Evolutionary conservation across 2,113 vertebrate species (phyloP).

Genomic region (Ahaetulla prasina): DNA sequence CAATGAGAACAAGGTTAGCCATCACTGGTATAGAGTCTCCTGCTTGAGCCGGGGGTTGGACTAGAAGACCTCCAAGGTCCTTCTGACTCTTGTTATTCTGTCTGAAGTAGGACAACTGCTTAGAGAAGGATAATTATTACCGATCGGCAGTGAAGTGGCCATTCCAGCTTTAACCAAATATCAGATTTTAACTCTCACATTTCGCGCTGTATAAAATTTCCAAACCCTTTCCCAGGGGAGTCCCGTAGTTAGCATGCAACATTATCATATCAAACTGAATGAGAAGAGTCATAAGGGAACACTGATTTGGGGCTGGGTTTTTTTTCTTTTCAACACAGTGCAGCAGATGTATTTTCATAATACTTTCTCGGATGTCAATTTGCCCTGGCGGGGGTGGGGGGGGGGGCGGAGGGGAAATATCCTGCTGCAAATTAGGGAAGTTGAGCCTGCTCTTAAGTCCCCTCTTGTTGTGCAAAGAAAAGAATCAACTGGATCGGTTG

Average conservation of each 20-base stretch:
- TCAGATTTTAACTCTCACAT: background rate
- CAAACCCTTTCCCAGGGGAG: background rate
- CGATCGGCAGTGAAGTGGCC: background rate
- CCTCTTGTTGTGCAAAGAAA: background rate
- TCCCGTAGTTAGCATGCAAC: background rate
- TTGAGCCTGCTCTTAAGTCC: fast-evolving
- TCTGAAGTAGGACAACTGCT: background rate
- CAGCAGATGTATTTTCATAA: background rate
- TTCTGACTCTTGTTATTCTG: background rate
- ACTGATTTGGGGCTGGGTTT: background rate
- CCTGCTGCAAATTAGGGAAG: fast-evolving
- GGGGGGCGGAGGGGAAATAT: background rate
- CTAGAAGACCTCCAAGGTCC: background rate
- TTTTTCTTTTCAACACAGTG: background rate
- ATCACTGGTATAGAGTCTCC: background rate
- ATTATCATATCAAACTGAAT: background rate
- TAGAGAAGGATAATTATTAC: background rate
- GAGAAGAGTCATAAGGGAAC: background rate
- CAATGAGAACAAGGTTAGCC: too few species aligned
- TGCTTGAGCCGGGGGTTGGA: background rate
- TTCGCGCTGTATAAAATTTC: background rate
- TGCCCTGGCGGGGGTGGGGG: too few species aligned
- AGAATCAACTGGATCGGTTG: background rate
- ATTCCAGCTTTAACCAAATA: background rate
- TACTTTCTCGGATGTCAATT: background rate